Conservation (phyloP, 2,113 vertebrate species). For the Onychostruthus taczanowskii region DNA sequence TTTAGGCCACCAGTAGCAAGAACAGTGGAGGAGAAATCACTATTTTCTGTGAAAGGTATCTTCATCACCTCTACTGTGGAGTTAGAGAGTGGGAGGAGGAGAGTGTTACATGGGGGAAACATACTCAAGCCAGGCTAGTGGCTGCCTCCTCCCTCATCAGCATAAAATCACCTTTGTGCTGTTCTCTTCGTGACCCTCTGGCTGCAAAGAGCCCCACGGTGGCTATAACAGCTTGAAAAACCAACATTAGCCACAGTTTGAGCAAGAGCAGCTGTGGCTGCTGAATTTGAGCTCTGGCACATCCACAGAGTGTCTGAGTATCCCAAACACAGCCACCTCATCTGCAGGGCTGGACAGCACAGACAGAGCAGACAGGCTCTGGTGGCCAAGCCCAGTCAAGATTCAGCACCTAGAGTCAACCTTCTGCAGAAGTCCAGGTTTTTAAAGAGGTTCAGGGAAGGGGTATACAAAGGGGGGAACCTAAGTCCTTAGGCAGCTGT, state of each 20-base stretch:
- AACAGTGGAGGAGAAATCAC: background rate
- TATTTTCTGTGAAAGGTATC: background rate
- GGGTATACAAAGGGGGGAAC: background rate
- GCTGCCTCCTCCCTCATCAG: background rate
- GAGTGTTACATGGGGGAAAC: background rate
- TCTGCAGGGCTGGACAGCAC: background rate
- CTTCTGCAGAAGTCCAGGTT: background rate
- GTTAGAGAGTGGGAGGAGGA: background rate
- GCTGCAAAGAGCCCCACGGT: background rate
- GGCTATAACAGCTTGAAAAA: background rate
- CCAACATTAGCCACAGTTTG: background rate
- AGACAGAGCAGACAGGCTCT: background rate
- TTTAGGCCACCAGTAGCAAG: background rate
- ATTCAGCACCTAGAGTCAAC: background rate
- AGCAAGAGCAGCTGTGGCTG: background rate
- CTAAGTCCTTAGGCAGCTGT: conserved; percentile 34
- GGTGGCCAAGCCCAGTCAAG: background rate
- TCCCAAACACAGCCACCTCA: background rate
- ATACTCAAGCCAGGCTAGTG: background rate
- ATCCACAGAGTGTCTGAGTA: background rate
- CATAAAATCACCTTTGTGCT: background rate
- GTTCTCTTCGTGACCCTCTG: background rate
- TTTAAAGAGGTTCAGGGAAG: background rate
- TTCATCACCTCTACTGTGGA: background rate
- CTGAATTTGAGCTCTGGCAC: background rate